Percentiles rank a stretch among this genome's conserved stretches.
These are phyloP conservation scores for Heliopora coerulea DNA, from an alignment of 92 coral and sea anemone genomes.

Conservation along the genomic window DNA sequence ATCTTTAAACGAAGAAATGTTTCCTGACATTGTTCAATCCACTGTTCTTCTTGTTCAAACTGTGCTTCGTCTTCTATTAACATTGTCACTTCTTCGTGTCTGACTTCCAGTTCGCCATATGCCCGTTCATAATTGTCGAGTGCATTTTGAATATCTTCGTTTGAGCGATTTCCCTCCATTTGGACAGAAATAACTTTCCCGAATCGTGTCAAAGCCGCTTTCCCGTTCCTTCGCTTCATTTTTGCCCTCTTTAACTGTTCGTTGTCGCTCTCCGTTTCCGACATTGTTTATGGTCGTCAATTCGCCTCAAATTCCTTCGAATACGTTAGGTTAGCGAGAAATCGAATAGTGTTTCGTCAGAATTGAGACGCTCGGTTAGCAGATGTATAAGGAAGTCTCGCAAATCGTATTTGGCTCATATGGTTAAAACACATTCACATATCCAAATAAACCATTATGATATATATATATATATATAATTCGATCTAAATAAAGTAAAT, in stretches of 20 bases:
- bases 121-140: constrained; percentile 13
- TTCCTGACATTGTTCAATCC: constrained; percentile 20
- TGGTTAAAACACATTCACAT: not conserved
- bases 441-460: not conserved
- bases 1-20: constrained; percentile 13
- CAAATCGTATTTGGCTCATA: constrained; percentile 2
- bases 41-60: constrained; percentile 28
- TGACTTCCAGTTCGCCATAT: not conserved
- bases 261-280: constrained; percentile 15
- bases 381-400: not conserved
- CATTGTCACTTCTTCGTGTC: not conserved
- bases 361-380: constrained; percentile 13
- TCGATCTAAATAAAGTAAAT: constrained; percentile 7
- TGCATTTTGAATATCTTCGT: constrained; percentile 39
- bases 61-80: constrained; percentile 31
- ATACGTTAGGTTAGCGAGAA: constrained; percentile 49
- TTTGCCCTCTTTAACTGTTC: constrained; percentile 46
- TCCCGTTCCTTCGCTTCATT: constrained; percentile 43
- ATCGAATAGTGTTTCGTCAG: constrained; percentile 51
- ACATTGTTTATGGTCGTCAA: not conserved
- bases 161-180: constrained; percentile 35
- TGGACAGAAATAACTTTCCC: constrained; percentile 30
- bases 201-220: constrained; percentile 40
- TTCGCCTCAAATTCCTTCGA: constrained; percentile 37
- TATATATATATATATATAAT: not conserved